Evolutionary conservation across 2,113 vertebrate species (phyloP), one percentile per base, ranked within the genome.

Genomic region (Girardinichthys multiradiatus): DNA sequence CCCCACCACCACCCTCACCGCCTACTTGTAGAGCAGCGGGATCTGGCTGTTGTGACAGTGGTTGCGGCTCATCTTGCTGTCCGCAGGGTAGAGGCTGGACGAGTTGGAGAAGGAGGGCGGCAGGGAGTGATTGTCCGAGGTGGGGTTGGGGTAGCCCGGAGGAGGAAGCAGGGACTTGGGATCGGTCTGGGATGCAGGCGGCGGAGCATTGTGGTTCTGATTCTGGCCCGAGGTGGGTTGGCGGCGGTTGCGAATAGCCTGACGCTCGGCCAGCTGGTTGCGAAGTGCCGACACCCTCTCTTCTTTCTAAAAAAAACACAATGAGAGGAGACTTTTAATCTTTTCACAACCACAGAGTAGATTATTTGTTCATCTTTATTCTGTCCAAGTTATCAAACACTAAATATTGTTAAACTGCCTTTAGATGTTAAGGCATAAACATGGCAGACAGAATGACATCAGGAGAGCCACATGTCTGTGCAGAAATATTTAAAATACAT

Each of bases 31-130:
- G 67, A 98, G 95, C 75, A 98, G 94, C 17, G 96, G 97, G 77
- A 98, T 95, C 27, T 96, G 94, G 92, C 96, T 97, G 72, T 96
- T 95, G 68, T 97, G 96, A 89, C 97, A 98, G 91, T 96, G 97
- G 92, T 95, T 95, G 71, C 95, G 94, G 35, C 91, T 94, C 84
- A 97, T 94, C 84, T 97, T 96, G 90, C 95, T 95, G 37, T 97
- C 96, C 0, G 94, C 91, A 48, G 95, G 95, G 87, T 96, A 96
- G n/a, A 96, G 86, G 82, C 74, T 89, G 31, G 94, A 88, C 12
- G 94, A 95, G 80, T 95, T 95, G 67, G 94, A 91, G 84, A 94
- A 95, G 82, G 95, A 93, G 27, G 95, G 92, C 21, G 94, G 62
- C 39, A 94, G 86, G 30, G 94, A 27, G 91, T 94, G 93, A 86